These are phyloP conservation scores for Pogonocichla stellata DNA, from an alignment of 2,113 vertebrate genomes.

Conservation along the genomic window DNA sequence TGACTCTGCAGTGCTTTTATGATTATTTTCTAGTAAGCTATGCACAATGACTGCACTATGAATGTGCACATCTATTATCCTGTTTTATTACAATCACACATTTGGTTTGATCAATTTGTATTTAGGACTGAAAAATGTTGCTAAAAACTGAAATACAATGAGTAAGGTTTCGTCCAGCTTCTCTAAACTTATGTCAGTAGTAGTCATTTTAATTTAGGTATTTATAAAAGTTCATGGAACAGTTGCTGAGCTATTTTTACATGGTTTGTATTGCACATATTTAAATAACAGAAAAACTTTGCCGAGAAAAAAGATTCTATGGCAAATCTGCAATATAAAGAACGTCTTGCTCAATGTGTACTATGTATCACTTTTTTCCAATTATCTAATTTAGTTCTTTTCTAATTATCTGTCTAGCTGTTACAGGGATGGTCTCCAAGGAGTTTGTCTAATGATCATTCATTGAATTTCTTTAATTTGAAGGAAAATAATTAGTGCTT, in stretches of 20 bases:
- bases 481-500: constrained; percentile 71
- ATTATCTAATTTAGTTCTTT: background rate
- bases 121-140: background rate
- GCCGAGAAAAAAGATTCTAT: background rate
- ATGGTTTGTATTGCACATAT: background rate
- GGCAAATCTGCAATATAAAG: background rate
- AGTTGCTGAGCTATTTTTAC: background rate
- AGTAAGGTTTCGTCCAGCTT: background rate
- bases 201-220: background rate
- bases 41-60: background rate
- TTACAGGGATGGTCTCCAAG: constrained; percentile 21
- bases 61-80: background rate
- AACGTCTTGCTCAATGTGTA: background rate
- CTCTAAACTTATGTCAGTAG: background rate
- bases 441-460: background rate
- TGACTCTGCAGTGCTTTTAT: background rate
- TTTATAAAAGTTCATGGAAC: background rate
- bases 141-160: background rate
- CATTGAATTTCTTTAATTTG: constrained; percentile 64
- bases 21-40: background rate
- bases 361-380: background rate
- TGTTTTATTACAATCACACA: background rate
- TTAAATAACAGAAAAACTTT: background rate
- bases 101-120: background rate
- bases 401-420: background rate